phyloP scores from a whole-genome alignment of 2,113 vertebrate species.

The Oryzias celebensis region DNA sequence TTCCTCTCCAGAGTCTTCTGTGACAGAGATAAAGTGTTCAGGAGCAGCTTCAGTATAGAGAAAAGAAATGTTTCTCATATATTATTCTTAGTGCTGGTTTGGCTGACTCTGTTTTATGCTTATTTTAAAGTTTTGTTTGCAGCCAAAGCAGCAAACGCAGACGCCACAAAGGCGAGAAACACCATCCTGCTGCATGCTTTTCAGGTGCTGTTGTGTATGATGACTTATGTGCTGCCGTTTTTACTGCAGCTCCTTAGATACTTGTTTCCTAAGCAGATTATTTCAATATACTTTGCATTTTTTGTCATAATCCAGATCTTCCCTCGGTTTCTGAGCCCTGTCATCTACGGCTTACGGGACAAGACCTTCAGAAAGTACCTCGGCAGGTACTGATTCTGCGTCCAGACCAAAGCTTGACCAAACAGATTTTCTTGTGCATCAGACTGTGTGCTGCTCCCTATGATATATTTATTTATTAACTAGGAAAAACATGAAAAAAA shows the following conservation, averaged over 20 bases:
- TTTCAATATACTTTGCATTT: constrained; percentile 5
- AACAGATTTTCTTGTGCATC: not conserved
- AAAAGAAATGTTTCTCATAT: constrained; percentile 17
- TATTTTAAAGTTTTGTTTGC: constrained; percentile 48
- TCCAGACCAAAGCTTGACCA: constrained; percentile 12
- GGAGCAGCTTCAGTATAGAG: constrained; percentile 1
- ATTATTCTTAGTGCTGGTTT: constrained; percentile 40
- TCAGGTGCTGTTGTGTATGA: constrained; percentile 60
- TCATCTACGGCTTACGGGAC: constrained; percentile 70
- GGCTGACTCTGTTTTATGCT: constrained; percentile 40
- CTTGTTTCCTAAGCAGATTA: constrained; percentile 12
- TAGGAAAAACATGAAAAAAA: too few relatives aligned
- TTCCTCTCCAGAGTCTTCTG: constrained; percentile 13
- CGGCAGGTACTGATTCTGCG: constrained; percentile 25
- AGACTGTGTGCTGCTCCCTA: too few relatives aligned
- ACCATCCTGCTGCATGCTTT: constrained; percentile 63
- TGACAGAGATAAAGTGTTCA: not conserved
- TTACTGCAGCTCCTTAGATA: not conserved
- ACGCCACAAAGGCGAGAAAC: constrained; percentile 56
- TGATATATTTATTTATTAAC: too few relatives aligned
- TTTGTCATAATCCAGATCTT: constrained; percentile 59
- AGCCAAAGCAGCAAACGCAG: constrained; percentile 23
- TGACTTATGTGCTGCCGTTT: constrained; percentile 29
- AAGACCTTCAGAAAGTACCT: constrained; percentile 53
- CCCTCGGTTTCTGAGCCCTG: constrained; percentile 59